Percentiles rank a stretch among this genome's conserved stretches.
Evolutionary conservation across 2,888 invertebrate genomes (phyloP).

Genomic region (Mamestra brassicae): DNA sequence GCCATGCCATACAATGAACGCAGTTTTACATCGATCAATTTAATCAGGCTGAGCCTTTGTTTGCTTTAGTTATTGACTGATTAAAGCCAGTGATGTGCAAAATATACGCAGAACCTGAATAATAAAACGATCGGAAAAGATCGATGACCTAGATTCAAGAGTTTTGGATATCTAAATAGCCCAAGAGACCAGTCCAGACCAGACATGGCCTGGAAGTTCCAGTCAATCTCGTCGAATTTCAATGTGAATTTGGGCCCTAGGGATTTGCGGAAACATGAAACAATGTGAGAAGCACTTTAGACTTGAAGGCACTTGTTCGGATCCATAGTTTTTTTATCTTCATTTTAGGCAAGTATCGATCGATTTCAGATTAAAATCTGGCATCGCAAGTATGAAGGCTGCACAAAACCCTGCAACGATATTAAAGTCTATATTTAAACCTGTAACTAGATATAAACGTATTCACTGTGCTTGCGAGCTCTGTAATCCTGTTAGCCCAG

Average conservation of each 20-base stretch:
- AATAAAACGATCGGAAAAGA: background rate
- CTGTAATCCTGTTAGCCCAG: conserved; percentile 85
- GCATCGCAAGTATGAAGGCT: conserved; percentile 13
- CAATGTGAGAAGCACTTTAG: background rate
- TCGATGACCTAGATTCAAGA: background rate
- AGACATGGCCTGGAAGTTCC: background rate
- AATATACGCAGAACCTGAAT: background rate
- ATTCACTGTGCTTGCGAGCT: conserved; percentile 65
- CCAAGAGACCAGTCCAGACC: background rate
- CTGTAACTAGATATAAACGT: conserved; percentile 63
- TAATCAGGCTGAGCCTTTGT: conserved; percentile 4
- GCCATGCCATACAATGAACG: background rate
- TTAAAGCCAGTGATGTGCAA: background rate
- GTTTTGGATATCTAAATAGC: background rate
- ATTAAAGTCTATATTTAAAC: conserved; percentile 59
- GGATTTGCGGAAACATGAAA: background rate
- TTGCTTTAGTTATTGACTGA: background rate
- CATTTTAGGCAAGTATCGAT: background rate
- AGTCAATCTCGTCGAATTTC: background rate
- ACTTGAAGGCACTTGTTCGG: background rate
- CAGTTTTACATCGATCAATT: conserved; percentile 15
- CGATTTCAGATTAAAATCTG: conserved; percentile 8
- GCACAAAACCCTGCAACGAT: conserved; percentile 18
- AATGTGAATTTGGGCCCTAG: background rate
- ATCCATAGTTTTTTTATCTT: background rate